Evolutionary conservation across 2,888 invertebrate species (phyloP), one percentile per base, ranked within the genome.

Genomic region (Parthenolecanium corni): DNA sequence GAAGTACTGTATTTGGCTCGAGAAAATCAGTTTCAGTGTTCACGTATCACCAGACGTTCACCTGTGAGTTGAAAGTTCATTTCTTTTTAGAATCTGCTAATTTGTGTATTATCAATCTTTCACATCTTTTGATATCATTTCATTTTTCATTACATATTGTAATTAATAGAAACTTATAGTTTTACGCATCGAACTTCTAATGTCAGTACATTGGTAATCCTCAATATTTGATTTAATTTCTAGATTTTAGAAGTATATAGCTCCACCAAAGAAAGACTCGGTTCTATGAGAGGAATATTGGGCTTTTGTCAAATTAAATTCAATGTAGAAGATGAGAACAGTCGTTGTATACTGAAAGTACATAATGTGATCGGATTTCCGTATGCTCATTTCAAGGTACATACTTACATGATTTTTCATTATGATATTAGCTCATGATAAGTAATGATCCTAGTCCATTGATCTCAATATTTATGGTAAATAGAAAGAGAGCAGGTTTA

Each of bases 291-390:
- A 42, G 44, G 16, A 9, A 14, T 42, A 4, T 14, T 18, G 14
- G 14, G 16, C 14, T 42, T 14, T 42, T 42, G 4, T 14, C 18
- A 4, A 18, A 18, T 18, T 14, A 42, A 49, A 23, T 49, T 20
- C 23, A 49, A 49, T 23, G 23, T 49, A 14, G 49, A 49, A 49
- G 49, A 49, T 49, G 49, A 49, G 14, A 20, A 18, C 49, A 21
- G 49, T 3, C 14, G 21, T 2, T 49, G 49, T 5, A 23, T 49
- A 49, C 21, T 49, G 21, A 49, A 49, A 49, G 21, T 49, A 49
- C 20, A 21, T 14, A 49, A 21, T 23, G 49, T 20, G 5, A 14
- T 49, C 21, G 18, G 20, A 23, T 49, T 49, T 49, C 49, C 49
- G 9, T 49, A 49, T 14, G 21, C 14, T 1, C 21, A 49, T 23